phyloP scores from a whole-genome alignment of 2,888 invertebrate species.

The Drosophila niveifrons region DNA sequence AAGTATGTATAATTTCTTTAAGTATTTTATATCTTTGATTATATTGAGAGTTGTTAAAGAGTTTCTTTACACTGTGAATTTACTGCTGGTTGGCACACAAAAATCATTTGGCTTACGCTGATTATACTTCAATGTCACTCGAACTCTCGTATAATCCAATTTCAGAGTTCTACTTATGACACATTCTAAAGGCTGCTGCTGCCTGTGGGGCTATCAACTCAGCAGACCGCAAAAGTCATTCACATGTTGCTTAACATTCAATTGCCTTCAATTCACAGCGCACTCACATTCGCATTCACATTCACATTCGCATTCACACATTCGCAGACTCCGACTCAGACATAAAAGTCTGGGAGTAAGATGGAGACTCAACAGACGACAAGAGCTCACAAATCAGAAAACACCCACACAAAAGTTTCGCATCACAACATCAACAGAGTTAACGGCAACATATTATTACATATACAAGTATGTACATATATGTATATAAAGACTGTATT shows the following conservation, averaged over 20 bases:
- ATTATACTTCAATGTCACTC: conserved; percentile 66
- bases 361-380: conserved; percentile 26
- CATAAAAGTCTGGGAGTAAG: conserved; percentile 7
- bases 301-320: background rate
- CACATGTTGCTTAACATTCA: conserved; percentile 72
- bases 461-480: background rate
- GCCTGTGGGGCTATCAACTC: conserved; percentile 27
- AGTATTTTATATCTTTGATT: background rate
- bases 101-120: conserved; percentile 63
- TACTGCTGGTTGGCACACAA: background rate
- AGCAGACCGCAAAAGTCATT: conserved; percentile 59
- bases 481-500: conserved; percentile 14
- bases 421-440: conserved; percentile 30
- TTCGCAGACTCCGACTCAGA: conserved; percentile 4
- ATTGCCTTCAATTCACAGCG: conserved; percentile 65
- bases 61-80: conserved; percentile 2
- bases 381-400: conserved; percentile 69
- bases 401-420: conserved; percentile 65
- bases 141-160: conserved; percentile 55
- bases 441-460: conserved; percentile 26
- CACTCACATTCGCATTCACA: conserved; percentile 2
- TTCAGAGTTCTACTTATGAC: conserved; percentile 53
- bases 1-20: background rate
- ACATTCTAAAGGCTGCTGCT: conserved; percentile 33
- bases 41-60: background rate